Evolutionary conservation across 2,113 vertebrate species (phyloP), one percentile per base, ranked within the genome.

Genomic region (Rattus rattus): DNA sequence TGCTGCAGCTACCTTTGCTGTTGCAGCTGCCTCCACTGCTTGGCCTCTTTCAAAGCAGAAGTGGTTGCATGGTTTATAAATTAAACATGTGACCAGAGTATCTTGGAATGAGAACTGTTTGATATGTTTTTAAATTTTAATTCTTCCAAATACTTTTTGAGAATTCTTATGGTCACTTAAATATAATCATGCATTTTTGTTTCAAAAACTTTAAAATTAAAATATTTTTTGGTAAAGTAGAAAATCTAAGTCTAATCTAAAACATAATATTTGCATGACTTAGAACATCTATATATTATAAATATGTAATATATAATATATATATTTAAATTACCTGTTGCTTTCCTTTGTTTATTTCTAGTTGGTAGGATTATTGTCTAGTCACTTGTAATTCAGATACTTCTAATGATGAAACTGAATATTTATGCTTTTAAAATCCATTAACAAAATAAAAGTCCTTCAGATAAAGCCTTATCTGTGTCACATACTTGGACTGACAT

Each of bases 341-440:
- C 0, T 65, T 77, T 30, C 20, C 91, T 33, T 16, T 54, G 73
- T 1, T 79, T 85, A 54, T 54, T 56, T 17, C 12, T 72, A 39
- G 70, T 22, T 39, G 36, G 17, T 72, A 26, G 3, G 12, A 70
- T 65, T 61, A 16, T 88, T 92, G 70, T 90, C 90, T 81, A 92
- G 70, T 90, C 24, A 47, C 56, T 85, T 94, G 3, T 33, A 92
- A 92, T 83, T 96, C n/a, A 84, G 24, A 90, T 88, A 3, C 90
- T 87, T 91, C 5, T 33, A 88, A 28, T 36, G 30, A 79, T 90
- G 39, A 96, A 90, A 90, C 52, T n/a, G 43, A 88, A 90, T n/a
- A 96, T 24, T 72, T 87, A 54, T 86, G 10, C 14, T 89, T 63
- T 84, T 77, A 49, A 88, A 83, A 13, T 93, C 75, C 92, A 20